Conservation (phyloP, 2,888 invertebrate species). For the Calameuta pallipes region DNA sequence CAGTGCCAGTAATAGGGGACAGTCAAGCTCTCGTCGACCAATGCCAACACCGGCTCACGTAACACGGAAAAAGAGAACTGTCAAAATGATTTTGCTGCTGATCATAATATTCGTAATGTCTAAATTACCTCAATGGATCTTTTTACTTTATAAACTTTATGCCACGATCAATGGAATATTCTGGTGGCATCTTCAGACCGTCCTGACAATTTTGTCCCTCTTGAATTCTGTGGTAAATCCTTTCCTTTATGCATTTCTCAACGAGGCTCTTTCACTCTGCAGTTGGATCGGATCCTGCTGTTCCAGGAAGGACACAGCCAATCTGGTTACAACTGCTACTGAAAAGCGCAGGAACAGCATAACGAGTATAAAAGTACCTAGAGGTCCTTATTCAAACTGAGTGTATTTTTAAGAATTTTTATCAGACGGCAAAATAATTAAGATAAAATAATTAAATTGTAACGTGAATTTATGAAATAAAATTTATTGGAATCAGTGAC, state of each 20-base stretch:
- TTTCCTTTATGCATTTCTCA: conserved; percentile 71
- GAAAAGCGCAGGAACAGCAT: conserved; percentile 19
- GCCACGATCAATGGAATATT: conserved; percentile 44
- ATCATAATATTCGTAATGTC: conserved; percentile 70
- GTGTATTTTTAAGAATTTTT: not conserved
- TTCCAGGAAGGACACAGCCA: conserved; percentile 11
- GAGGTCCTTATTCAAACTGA: conserved; percentile 30
- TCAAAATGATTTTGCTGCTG: conserved; percentile 69
- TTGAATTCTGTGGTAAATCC: conserved; percentile 71
- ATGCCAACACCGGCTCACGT: conserved; percentile 32
- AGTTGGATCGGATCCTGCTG: conserved; percentile 29
- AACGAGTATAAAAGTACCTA: conserved; percentile 30
- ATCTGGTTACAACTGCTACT: conserved; percentile 14
- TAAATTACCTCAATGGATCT: conserved; percentile 70
- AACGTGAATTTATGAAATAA: not conserved
- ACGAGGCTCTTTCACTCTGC: conserved; percentile 64
- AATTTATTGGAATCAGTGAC: not conserved
- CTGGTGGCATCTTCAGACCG: conserved; percentile 68
- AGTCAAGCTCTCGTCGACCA: conserved; percentile 12
- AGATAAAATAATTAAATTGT: not conserved
- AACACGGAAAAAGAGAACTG: conserved; percentile 69
- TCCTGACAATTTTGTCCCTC: conserved; percentile 69
- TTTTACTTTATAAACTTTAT: conserved; percentile 67
- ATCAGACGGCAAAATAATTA: not conserved
- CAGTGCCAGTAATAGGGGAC: conserved; percentile 24